A percentile compares a stretch with the other conserved stretches of the same genome.
These are phyloP conservation scores for Urocitellus parryii DNA, from an alignment of 2,113 vertebrate genomes.

Conservation along the genomic window DNA sequence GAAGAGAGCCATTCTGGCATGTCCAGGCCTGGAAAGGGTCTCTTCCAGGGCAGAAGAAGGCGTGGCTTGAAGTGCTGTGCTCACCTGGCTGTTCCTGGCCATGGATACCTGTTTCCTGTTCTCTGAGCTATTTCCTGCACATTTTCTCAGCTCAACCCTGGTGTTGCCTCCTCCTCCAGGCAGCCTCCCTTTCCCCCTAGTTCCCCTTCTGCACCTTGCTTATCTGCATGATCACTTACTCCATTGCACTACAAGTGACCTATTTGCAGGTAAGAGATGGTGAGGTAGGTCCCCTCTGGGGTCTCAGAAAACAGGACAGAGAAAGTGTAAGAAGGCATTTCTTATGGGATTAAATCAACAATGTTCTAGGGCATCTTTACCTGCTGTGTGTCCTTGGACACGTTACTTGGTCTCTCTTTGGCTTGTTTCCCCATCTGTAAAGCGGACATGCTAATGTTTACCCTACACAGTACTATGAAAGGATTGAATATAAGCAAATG, in stretches of 20 bases:
- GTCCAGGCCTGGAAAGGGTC: background rate
- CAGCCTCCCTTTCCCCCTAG: background rate
- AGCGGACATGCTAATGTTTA: background rate
- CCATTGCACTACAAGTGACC: too few relatives aligned
- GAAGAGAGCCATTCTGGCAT: accelerated
- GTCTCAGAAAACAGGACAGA: background rate
- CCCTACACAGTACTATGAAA: too few relatives aligned
- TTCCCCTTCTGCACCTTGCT: background rate
- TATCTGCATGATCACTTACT: background rate
- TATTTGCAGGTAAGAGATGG: too few relatives aligned
- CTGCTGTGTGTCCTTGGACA: background rate
- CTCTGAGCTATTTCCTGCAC: background rate
- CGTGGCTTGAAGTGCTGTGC: background rate
- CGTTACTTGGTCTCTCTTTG: background rate
- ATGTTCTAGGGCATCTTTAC: background rate
- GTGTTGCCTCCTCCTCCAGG: background rate
- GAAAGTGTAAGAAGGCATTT: background rate
- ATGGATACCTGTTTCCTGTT: background rate
- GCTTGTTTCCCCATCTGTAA: background rate
- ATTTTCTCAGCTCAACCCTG: background rate
- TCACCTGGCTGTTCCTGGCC: too few relatives aligned
- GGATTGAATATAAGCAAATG: background rate
- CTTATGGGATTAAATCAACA: too few relatives aligned
- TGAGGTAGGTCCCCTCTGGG: background rate
- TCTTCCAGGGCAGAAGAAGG: background rate